phyloP scores from a whole-genome alignment of 2,113 vertebrate genomes.

The Okapia johnstoni region DNA sequence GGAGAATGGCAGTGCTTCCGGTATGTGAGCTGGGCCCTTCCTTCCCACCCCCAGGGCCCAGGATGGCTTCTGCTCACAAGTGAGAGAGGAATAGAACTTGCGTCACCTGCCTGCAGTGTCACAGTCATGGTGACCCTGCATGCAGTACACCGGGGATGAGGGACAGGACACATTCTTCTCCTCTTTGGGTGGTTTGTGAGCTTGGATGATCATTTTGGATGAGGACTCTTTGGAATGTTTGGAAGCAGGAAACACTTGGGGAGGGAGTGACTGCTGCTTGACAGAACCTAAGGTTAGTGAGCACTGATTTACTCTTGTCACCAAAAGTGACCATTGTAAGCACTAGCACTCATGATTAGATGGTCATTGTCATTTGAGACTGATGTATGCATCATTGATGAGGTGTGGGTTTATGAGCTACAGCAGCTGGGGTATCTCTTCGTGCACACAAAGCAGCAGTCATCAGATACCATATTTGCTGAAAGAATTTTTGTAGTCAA shows the following conservation, averaged over 20 bases:
- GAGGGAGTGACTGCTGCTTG: neutral
- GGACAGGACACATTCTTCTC: neutral
- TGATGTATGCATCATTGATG: neutral
- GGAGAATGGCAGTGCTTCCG: rapidly evolving
- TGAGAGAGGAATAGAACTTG: neutral
- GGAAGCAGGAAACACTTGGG: neutral
- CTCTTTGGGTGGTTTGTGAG: neutral
- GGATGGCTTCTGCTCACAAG: neutral
- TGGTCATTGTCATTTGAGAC: neutral
- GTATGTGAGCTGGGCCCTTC: rapidly evolving
- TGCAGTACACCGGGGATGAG: neutral
- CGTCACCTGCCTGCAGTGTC: neutral
- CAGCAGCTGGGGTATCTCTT: neutral
- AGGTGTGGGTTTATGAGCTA: neutral
- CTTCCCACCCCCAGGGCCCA: neutral
- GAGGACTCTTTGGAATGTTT: neutral
- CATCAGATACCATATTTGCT: neutral
- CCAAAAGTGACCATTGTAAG: neutral
- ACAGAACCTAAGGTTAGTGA: neutral
- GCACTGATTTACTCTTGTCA: neutral
- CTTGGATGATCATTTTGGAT: neutral
- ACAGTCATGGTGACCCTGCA: rapidly evolving
- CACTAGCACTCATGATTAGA: neutral
- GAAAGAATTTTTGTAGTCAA: neutral
- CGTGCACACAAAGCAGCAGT: neutral